These are phyloP conservation scores for Phymorhynchus buccinoides DNA, from an alignment of 1,140 invertebrate genomes.

Conservation along the genomic window DNA sequence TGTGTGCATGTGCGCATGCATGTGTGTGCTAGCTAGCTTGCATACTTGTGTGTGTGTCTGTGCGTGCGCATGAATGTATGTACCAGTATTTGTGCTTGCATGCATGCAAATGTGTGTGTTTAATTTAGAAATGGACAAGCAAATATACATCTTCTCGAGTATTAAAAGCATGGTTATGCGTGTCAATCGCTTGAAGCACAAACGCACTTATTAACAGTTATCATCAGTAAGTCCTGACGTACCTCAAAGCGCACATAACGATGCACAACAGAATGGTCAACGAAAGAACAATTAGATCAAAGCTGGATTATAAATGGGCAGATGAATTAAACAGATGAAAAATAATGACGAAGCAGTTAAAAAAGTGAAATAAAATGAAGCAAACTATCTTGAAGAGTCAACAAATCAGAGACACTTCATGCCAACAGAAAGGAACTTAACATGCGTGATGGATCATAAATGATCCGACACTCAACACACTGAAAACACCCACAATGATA, in stretches of 20 bases:
- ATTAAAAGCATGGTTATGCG: too few relatives aligned
- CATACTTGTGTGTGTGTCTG: neutral
- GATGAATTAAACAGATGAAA: neutral
- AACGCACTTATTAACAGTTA: too few relatives aligned
- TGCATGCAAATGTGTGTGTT: neutral
- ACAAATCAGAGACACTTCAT: neutral
- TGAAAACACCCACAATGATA: too few relatives aligned
- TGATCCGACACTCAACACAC: too few relatives aligned
- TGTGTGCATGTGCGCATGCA: neutral
- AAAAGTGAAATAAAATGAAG: neutral
- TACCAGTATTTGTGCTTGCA: neutral
- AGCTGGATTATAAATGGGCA: neutral
- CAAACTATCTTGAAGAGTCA: neutral
- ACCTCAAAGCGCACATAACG: too few relatives aligned
- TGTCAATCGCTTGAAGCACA: too few relatives aligned
- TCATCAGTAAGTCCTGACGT: too few relatives aligned
- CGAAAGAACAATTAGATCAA: neutral
- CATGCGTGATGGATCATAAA: too few relatives aligned
- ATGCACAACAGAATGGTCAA: neutral
- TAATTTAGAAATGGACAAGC: too few relatives aligned
- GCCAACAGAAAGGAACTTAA: neutral
- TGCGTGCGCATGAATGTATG: neutral
- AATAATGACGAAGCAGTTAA: neutral
- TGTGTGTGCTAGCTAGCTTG: neutral
- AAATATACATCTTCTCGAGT: too few relatives aligned